A percentile compares a stretch with the other conserved stretches of the same genome.
Conservation (phyloP, 2,888 invertebrate species). For the Andrena bucephala region DNA sequence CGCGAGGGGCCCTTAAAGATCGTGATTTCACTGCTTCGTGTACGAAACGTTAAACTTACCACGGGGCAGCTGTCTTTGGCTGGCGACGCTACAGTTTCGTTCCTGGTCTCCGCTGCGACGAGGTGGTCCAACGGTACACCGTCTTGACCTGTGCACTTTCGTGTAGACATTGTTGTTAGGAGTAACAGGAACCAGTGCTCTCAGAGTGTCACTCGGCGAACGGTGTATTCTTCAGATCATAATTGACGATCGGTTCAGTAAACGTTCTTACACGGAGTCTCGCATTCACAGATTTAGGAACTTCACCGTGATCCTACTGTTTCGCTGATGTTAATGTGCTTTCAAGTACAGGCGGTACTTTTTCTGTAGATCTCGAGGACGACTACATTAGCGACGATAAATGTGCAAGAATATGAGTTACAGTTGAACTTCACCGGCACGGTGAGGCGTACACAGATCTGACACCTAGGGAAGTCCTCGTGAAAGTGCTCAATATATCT, state of each 20-base stretch:
- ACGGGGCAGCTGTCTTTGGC: constrained; percentile 45
- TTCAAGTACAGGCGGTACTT: too few species aligned
- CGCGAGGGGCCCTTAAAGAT: constrained; percentile 60
- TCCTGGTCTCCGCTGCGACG: constrained; percentile 46
- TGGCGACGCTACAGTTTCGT: constrained; percentile 55
- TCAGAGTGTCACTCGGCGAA: constrained; percentile 41
- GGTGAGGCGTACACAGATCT: too few species aligned
- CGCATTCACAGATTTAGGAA: not conserved
- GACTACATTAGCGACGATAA: not conserved
- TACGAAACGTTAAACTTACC: constrained; percentile 66
- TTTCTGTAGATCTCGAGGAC: not conserved
- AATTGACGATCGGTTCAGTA: constrained; percentile 18
- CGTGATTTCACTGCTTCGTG: constrained; percentile 65
- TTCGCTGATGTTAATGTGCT: too few species aligned
- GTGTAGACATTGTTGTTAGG: constrained; percentile 55
- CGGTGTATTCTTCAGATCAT: constrained; percentile 27
- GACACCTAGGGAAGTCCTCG: not conserved
- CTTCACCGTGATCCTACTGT: not conserved
- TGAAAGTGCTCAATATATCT: not conserved
- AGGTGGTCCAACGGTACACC: constrained; percentile 63
- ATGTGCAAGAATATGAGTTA: too few species aligned
- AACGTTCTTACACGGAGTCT: not conserved
- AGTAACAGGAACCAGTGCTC: constrained; percentile 44
- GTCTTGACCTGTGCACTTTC: constrained; percentile 55
- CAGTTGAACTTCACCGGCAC: too few species aligned